Evolutionary conservation across 2,797 vertebrate genomes (phyloP).

Genomic region (Gymnoscopelus microlampas): DNA sequence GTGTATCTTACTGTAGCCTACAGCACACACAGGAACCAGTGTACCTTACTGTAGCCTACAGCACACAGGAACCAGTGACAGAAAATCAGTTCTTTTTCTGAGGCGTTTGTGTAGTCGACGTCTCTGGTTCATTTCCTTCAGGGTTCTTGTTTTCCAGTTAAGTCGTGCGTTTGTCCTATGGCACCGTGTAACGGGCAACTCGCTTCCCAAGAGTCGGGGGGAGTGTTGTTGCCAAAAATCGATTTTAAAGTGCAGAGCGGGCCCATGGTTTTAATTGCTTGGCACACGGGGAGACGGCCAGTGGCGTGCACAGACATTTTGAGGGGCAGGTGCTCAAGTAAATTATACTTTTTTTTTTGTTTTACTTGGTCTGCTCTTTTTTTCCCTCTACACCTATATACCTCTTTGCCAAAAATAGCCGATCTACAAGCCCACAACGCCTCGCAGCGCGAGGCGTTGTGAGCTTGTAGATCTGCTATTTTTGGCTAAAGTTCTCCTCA

Average conservation of each 20-base stretch:
- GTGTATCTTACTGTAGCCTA: not conserved
- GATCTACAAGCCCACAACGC: too few relatives aligned
- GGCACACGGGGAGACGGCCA: too few relatives aligned
- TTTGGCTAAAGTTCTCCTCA: too few relatives aligned
- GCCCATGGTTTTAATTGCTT: conserved; percentile 38
- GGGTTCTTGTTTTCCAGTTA: conserved; percentile 16
- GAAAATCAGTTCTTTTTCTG: not conserved
- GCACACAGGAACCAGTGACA: not conserved
- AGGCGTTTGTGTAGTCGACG: conserved; percentile 3
- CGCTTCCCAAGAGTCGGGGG: conserved; percentile 22
- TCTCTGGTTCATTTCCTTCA: conserved; percentile 14
- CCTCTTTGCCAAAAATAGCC: too few relatives aligned
- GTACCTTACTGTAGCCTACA: conserved; percentile 5
- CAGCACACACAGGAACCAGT: too few relatives aligned
- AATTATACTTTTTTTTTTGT: too few relatives aligned
- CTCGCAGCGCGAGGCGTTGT: too few relatives aligned
- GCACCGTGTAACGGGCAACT: conserved; percentile 34
- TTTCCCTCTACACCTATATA: too few relatives aligned
- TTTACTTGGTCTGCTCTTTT: too few relatives aligned
- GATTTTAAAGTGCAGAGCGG: conserved; percentile 62
- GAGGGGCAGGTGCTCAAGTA: too few relatives aligned
- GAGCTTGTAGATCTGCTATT: too few relatives aligned
- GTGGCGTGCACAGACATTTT: too few relatives aligned
- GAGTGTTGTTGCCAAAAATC: conserved; percentile 32
- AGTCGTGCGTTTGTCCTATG: conserved; percentile 13